Base-by-base conservation (phyloP, 2,888 invertebrate genomes). In the Nebria brevicollis region DNA sequence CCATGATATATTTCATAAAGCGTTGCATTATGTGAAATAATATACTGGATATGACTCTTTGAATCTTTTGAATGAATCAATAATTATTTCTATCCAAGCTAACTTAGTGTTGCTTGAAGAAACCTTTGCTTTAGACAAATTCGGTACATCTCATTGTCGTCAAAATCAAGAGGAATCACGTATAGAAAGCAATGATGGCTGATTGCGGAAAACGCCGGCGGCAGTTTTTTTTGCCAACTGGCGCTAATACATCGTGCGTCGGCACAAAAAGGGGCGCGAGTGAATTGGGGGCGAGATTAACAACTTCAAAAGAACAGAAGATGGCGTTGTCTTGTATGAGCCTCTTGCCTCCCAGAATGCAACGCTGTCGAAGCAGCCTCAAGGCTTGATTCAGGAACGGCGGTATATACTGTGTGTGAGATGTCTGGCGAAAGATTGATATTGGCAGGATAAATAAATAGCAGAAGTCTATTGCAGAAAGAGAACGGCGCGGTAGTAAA, bases 291-390 rank as follows among this genome's bases (percentile, higher is more conserved):
- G 66, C 73, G 76, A 81, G 81, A 81, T 81, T 76, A 81, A 81
- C 81, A 81, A 81, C 81, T 81, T 81, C 81, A 81, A 81, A 81
- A 81, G 81, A 81, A 81, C 76, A 41, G 72, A 81, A 81, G 77
- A 81, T 81, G 75, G 80, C 80, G 80, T 75, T 79, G 80, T 80
- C 80, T 75, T 80, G 80, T 75, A 75, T 66, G 73, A 11, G 13
- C 54, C 54, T 54, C 54, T 2, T 11, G 54, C 54, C 54, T 54
- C 66, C 65, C 73, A 78, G 78, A 78, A 78, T 73, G 78, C 79
- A 75, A 75, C 75, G 54, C 75, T 75, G 42, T 26, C 43, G 75
- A 54, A 70, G 34, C 70, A 20, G 70, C 64, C 70, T 20, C 70
- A 15, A 20, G 54, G 54, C 54, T 54, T 54, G 54, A 54, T 54